Evolutionary conservation across 53 echinoderm and acorn worm genomes (phyloP).

Genomic region (Patiria pectinifera): DNA sequence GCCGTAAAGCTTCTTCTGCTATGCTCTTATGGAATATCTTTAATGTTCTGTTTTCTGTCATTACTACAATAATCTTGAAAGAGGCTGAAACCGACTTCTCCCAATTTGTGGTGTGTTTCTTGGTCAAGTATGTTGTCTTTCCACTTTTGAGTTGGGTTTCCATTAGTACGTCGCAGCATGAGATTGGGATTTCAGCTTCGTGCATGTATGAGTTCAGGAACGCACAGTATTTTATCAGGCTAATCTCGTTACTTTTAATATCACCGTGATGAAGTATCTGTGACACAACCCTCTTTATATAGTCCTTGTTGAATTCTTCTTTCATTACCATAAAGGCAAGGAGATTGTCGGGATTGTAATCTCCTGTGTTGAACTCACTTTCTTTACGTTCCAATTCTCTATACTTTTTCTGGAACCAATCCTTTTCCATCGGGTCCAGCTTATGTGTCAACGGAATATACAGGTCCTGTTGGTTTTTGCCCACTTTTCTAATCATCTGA

Average conservation of each 20-base stretch:
- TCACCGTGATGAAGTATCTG: slow-evolving; percentile 23
- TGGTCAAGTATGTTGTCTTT: background rate
- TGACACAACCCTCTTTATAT: slow-evolving; percentile 34
- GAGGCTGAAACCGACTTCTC: slow-evolving; percentile 59
- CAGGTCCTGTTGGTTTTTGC: background rate
- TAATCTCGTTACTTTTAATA: slow-evolving; percentile 20
- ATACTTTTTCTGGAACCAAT: slow-evolving; percentile 51
- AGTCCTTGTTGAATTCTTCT: slow-evolving; percentile 58
- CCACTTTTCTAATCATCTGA: background rate
- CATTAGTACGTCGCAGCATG: slow-evolving; percentile 82
- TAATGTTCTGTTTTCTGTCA: slow-evolving; percentile 50
- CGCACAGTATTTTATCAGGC: slow-evolving; percentile 73
- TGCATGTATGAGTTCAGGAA: slow-evolving; percentile 62
- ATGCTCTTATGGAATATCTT: slow-evolving; percentile 69
- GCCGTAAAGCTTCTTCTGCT: slow-evolving; percentile 62
- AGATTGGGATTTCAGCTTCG: slow-evolving; percentile 72
- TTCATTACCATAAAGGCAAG: slow-evolving; percentile 70
- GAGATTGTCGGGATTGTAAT: slow-evolving; percentile 44
- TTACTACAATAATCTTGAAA: slow-evolving; percentile 38
- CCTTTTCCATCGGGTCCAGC: slow-evolving; percentile 8
- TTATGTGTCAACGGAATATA: slow-evolving; percentile 31
- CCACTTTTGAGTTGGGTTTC: background rate
- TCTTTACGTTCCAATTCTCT: slow-evolving; percentile 45
- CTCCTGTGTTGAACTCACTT: slow-evolving; percentile 2
- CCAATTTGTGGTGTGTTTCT: slow-evolving; percentile 39